Evolutionary conservation across 2,888 invertebrate species (phyloP), one percentile per base, ranked within the genome.

Genomic region (Dusona sp.): DNA sequence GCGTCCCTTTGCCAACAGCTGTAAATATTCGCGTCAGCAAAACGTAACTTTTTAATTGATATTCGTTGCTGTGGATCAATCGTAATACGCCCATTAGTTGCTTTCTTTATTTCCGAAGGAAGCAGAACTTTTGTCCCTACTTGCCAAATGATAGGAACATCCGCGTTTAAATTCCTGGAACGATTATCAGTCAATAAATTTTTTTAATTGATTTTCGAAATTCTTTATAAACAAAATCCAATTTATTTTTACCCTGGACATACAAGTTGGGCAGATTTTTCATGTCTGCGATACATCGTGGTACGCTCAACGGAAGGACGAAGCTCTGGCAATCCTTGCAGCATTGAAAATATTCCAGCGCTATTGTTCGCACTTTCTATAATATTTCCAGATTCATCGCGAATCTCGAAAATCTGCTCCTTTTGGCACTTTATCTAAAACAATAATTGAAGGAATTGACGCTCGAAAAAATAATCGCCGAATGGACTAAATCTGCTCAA

Each of bases 1-100:
- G 95, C 94, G 48, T 95, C 94, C 64, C 95, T 93, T 91, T 96
- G 96, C 96, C 97, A 97, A 92, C 97, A 97, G 92, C 97, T 97
- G 92, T 96, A 97, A 68, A 96, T 92, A 87, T 95, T 95, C 0
- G 95, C 94, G 91, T 97, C 97, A 0, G 93, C 90, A 36, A 95
- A 93, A 88, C 94, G 94, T 0, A 96, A 94, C 65, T 94, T 92
- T 45, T 94, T 93, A 64, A 97, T 95, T 29, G 96, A 94, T 57
- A 97, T 94, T 70, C 95, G 95, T 90, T 96, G 96, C 22, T 95
- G 94, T 0, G 95, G 91, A 90, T 96, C 96, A 61, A 97, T 93
- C 79, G 93, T 94, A 83, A 97, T 95, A 86, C 96, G 93, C 1
- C 95, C 96, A 0, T 94, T 92, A 22, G 96, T 96, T 89, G 94